Evolutionary conservation across 2,113 vertebrate species (phyloP), one percentile per base, ranked within the genome.

Genomic region (Phaethornis superciliosus): DNA sequence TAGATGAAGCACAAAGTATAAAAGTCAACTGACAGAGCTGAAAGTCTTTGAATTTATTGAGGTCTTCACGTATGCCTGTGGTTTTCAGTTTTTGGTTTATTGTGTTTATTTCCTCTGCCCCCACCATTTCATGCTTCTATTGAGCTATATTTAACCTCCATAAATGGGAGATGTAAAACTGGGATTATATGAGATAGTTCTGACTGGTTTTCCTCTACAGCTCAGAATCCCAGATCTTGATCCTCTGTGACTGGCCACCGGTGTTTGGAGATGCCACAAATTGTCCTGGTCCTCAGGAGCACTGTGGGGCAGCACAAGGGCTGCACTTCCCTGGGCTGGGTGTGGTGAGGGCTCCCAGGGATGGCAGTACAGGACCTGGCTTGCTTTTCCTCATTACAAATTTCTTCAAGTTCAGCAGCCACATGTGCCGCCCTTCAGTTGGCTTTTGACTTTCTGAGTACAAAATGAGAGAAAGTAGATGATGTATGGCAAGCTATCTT

Each of bases 191-290:
- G 20, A 16, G 33, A 49, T 69, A 44, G 13, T 46, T 30, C 51
- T n/a, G 5, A 16, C 35, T 58, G 16, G 26, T 49, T 81, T 82
- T 37, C 14, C 44, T 16, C 27, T 17, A 21, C 55, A 56, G 18
- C 15, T 49, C 59, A 16, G 40, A 49, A 62, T 42, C 18, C 26
- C 16, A 27, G 4, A 21, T 28, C 24, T 24, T 1, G 2, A 24
- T 28, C 21, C 42, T 15, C 27, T 18, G 19, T 40, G 32, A 56
- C 30, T 0, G 0, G 9, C n/a, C 12, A 6, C 5, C 1, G 0
- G 15, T 37, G 8, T 40, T 19, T 1, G 0, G 12, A 33, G 37
- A 15, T 47, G 19, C 27, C 60, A 19, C 17, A 35, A 14, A 18
- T 28, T 15, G 55, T 20, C 22, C 28, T 10, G n/a, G 3, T 32